Evolutionary conservation across 2,113 vertebrate species (phyloP).

Genomic region (Xyrauchen texanus): DNA sequence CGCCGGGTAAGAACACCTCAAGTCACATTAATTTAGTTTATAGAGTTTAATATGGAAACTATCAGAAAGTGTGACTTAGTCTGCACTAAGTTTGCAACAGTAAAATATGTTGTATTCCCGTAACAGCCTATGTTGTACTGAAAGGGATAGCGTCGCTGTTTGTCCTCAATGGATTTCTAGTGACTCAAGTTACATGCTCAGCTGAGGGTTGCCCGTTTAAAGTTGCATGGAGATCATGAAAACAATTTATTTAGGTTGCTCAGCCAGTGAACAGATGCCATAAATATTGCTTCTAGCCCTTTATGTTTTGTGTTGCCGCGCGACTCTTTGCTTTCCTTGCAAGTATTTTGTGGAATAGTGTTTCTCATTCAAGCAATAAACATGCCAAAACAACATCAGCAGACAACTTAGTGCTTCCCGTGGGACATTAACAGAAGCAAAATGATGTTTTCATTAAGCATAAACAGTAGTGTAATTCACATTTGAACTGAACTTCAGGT

Average conservation of each 20-base stretch:
- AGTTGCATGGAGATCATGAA: not conserved
- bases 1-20: conserved; percentile 36
- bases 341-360: not conserved
- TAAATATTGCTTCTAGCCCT: not conserved
- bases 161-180: not conserved
- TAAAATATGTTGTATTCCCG: not conserved
- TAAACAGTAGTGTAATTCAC: not conserved
- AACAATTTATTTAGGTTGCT: not conserved
- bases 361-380: not conserved
- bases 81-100: not conserved
- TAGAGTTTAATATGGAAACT: too few species aligned
- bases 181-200: not conserved
- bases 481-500: conserved; percentile 18
- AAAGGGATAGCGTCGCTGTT: not conserved
- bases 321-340: not conserved
- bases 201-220: not conserved
- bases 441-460: not conserved
- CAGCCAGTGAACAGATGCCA: not conserved
- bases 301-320: not conserved
- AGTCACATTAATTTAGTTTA: not conserved
- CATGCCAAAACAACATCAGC: not conserved
- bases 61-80: not conserved
- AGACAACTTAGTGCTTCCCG: not conserved
- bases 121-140: not conserved
- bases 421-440: not conserved